Conservation (phyloP, 1,140 invertebrate genomes). For the Aphidius ervi region DNA sequence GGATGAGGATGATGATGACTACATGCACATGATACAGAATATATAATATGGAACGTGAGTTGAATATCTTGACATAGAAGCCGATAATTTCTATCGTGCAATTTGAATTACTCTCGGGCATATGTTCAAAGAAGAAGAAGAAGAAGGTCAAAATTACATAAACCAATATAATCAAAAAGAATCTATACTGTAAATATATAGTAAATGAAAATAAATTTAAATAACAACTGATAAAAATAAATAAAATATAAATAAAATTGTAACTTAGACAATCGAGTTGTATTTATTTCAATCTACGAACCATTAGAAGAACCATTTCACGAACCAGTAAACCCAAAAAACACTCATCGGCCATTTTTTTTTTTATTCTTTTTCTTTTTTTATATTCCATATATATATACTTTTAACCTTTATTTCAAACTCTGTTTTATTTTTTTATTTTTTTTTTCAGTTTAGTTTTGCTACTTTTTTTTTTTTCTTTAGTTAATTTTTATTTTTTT, state of each 20-base stretch:
- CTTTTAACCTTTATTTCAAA: background rate
- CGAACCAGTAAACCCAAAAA: conserved; percentile 20
- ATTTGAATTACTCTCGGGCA: conserved; percentile 4
- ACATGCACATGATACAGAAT: no score
- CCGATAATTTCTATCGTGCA: conserved; percentile 15
- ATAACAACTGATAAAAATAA: no score
- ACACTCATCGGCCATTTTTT: conserved; percentile 18
- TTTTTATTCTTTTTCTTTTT: background rate
- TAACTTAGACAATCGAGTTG: background rate
- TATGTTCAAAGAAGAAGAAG: conserved; percentile 1
- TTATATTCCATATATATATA: background rate
- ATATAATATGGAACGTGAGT: conserved; percentile 1
- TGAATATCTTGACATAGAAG: background rate
- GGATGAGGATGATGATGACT: background rate
- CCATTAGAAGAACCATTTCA: conserved; percentile 27
- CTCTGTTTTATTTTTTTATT: conserved; percentile 1
- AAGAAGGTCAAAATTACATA: background rate
- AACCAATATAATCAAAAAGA: no score
- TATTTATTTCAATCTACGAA: conserved; percentile 29
- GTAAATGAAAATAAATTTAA: no score
- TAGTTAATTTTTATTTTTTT: no score
- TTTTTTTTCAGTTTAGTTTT: background rate
- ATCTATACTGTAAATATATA: no score
- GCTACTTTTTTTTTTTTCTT: background rate
- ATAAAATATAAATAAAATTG: no score